Evolutionary conservation across 2,888 invertebrate species (phyloP).

Genomic region (Alcis repandata): DNA sequence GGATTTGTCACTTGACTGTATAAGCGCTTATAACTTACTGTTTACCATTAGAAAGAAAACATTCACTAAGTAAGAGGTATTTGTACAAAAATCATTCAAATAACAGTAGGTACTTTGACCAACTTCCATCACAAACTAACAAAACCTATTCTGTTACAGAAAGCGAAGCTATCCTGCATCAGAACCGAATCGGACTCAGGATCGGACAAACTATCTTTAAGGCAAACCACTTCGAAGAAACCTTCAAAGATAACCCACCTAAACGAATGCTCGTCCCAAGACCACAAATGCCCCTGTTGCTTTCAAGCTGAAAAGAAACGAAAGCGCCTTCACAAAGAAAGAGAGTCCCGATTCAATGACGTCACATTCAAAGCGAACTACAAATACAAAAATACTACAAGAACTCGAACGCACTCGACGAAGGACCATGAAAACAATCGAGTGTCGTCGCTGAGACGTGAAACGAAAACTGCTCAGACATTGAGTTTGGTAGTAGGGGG

Average conservation of each 20-base stretch:
- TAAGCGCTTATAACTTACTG: too few relatives aligned
- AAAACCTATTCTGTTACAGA: slow-evolving; percentile 67
- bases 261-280: slow-evolving; percentile 72
- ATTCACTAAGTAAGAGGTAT: too few relatives aligned
- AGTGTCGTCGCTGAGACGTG: slow-evolving; percentile 90
- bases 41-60: too few relatives aligned
- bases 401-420: slow-evolving; percentile 82
- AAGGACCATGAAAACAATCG: slow-evolving; percentile 87
- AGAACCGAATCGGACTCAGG: slow-evolving; percentile 82
- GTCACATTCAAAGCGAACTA: slow-evolving; percentile 79
- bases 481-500: slow-evolving; percentile 95
- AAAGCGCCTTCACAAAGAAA: slow-evolving; percentile 66
- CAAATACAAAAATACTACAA: slow-evolving; percentile 75
- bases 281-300: slow-evolving; percentile 80
- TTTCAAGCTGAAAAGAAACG: slow-evolving; percentile 60
- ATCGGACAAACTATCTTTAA: slow-evolving; percentile 76
- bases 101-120: too few relatives aligned
- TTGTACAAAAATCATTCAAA: too few relatives aligned
- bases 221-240: slow-evolving; percentile 76
- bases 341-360: slow-evolving; percentile 73
- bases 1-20: too few relatives aligned
- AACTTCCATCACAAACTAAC: slow-evolving; percentile 13
- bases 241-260: slow-evolving; percentile 71
- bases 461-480: slow-evolving; percentile 96
- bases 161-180: slow-evolving; percentile 76